Evolutionary conservation across 2,888 invertebrate genomes (phyloP).

Genomic region (Perizoma flavofasciatum): DNA sequence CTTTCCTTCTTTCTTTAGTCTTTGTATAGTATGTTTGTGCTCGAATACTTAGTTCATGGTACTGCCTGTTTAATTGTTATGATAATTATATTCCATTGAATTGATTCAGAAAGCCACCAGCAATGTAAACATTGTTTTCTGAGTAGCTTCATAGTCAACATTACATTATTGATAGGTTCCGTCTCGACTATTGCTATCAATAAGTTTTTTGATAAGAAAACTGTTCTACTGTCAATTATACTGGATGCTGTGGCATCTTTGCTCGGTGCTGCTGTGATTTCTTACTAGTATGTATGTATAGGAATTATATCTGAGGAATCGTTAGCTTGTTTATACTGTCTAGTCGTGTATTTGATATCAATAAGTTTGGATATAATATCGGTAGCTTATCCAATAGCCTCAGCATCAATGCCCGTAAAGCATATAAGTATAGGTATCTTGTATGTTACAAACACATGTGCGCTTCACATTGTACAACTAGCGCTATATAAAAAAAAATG

Average conservation of each 20-base stretch:
- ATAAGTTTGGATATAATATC: slow-evolving; percentile 13
- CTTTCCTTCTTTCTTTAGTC: too few relatives aligned
- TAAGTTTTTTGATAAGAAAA: slow-evolving; percentile 30
- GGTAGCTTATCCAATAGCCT: slow-evolving; percentile 9
- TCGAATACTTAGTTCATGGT: slow-evolving; percentile 22
- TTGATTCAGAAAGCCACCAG: slow-evolving; percentile 21
- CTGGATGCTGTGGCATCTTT: slow-evolving; percentile 5
- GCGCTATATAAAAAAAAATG: too few relatives aligned
- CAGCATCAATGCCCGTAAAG: slow-evolving; percentile 33
- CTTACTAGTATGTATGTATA: background rate
- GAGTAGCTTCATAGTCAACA: slow-evolving; percentile 18
- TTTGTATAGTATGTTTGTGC: too few relatives aligned
- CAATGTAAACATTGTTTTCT: slow-evolving; percentile 15
- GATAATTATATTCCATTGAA: slow-evolving; percentile 27
- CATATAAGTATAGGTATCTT: slow-evolving; percentile 26
- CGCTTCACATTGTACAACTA: slow-evolving; percentile 21
- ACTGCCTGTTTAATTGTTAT: slow-evolving; percentile 17
- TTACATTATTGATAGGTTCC: slow-evolving; percentile 13
- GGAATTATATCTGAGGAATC: slow-evolving; percentile 6
- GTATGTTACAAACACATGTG: slow-evolving; percentile 15
- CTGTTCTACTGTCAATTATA: slow-evolving; percentile 21
- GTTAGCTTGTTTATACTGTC: slow-evolving; percentile 9
- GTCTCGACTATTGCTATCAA: slow-evolving; percentile 10
- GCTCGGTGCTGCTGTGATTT: background rate
- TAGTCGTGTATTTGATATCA: slow-evolving; percentile 6